A percentile compares a stretch with the other conserved stretches of the same genome.
These are phyloP conservation scores for Drosophila barbarae DNA, from an alignment of 2,888 invertebrate genomes.

Conservation along the genomic window DNA sequence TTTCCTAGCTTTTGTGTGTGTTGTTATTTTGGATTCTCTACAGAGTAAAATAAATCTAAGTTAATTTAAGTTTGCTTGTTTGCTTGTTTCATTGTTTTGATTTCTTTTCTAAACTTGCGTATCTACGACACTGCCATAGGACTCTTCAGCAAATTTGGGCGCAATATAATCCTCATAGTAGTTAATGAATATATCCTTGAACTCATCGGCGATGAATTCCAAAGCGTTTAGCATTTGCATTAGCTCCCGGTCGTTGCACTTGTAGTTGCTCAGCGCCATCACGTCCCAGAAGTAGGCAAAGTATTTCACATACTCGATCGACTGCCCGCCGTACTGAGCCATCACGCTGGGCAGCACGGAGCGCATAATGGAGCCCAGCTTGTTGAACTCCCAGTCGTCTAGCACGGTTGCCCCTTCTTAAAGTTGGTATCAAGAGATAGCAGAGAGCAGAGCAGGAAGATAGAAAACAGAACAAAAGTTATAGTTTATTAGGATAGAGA, in stretches of 20 bases:
- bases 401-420: slow-evolving; percentile 59
- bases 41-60: slow-evolving; percentile 41
- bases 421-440: slow-evolving; percentile 15
- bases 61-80: slow-evolving; percentile 24
- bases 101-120: slow-evolving; percentile 54
- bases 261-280: slow-evolving; percentile 66
- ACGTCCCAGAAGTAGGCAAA: slow-evolving; percentile 68
- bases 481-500: slow-evolving; percentile 11
- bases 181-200: slow-evolving; percentile 67
- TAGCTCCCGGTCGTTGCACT: slow-evolving; percentile 65
- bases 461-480: slow-evolving; percentile 20
- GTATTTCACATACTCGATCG: slow-evolving; percentile 62
- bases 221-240: slow-evolving; percentile 69
- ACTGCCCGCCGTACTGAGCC: slow-evolving; percentile 61
- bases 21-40: slow-evolving; percentile 30
- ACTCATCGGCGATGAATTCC: slow-evolving; percentile 66
- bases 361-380: slow-evolving; percentile 64
- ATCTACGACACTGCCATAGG: slow-evolving; percentile 64
- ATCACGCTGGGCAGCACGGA: slow-evolving; percentile 60
- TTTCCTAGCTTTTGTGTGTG: slow-evolving; percentile 35
- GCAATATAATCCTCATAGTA: slow-evolving; percentile 69
- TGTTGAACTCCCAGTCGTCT: slow-evolving; percentile 69
- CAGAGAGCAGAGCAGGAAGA: slow-evolving; percentile 19
- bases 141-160: slow-evolving; percentile 66
- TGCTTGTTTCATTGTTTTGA: slow-evolving; percentile 9